Evolutionary conservation across 2,888 invertebrate species (phyloP).

Genomic region (Scelioninae gen. 2): DNA sequence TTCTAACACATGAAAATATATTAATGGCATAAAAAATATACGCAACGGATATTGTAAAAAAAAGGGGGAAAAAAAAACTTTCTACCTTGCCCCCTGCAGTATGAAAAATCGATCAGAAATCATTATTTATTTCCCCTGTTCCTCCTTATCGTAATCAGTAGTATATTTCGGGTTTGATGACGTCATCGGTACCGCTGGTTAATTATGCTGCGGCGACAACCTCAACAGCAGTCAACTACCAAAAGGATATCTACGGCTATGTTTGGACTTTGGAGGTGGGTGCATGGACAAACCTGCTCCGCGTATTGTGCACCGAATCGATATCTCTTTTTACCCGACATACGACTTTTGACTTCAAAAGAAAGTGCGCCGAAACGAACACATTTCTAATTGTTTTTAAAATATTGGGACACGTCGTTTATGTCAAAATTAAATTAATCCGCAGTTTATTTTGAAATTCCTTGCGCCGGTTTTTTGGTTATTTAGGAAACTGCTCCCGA

Average conservation of each 20-base stretch:
- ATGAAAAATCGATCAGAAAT: too few species aligned
- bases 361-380: constrained; percentile 5
- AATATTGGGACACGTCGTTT: not conserved
- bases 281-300: constrained; percentile 14
- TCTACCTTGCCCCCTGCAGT: too few species aligned
- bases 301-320: constrained; percentile 24
- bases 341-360: constrained; percentile 20
- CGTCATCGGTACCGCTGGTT: constrained; percentile 24
- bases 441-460: too few species aligned
- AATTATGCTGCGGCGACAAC: constrained; percentile 39
- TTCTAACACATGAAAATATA: too few species aligned
- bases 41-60: too few species aligned
- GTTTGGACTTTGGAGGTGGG: constrained; percentile 15
- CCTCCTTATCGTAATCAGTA: constrained; percentile 15
- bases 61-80: too few species aligned
- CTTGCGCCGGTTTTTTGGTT: too few species aligned
- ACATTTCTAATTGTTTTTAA: constrained; percentile 6
- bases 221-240: constrained; percentile 30
- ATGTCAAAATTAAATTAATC: not conserved
- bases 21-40: too few species aligned
- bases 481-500: too few species aligned
- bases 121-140: too few species aligned
- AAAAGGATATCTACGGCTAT: constrained; percentile 24
- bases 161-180: constrained; percentile 30
- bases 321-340: constrained; percentile 33